Conservation (phyloP, 2,797 vertebrate species). For the Poecilia velifera region DNA sequence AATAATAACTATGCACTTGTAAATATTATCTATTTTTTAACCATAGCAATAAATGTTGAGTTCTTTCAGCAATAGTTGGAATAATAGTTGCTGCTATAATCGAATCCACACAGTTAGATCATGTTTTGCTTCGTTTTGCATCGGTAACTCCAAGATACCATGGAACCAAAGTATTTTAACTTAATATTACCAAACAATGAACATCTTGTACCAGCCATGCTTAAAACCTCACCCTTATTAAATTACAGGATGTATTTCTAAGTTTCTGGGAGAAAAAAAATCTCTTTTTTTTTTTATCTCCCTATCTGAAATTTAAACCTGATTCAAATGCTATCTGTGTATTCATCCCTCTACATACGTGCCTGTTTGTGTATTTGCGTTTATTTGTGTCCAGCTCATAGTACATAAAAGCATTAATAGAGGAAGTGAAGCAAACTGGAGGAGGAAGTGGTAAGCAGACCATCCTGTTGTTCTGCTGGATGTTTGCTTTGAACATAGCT, state of each 20-base stretch:
- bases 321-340: background rate
- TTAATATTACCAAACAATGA: background rate
- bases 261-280: background rate
- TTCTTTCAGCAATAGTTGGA: background rate
- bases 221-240: background rate
- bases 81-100: background rate
- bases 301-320: background rate
- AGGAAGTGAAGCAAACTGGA: conserved; percentile 70
- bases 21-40: background rate
- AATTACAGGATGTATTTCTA: background rate
- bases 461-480: conserved; percentile 76
- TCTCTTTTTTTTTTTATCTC: background rate
- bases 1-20: background rate
- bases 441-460: conserved; percentile 68
- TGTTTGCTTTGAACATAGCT: conserved; percentile 79
- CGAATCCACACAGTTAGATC: background rate
- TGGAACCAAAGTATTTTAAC: background rate
- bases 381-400: conserved; percentile 51
- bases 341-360: background rate
- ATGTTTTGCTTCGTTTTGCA: background rate
- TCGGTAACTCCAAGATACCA: background rate
- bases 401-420: conserved; percentile 69
- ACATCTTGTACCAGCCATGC: background rate
- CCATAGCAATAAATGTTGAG: background rate
- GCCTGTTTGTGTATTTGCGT: conserved; percentile 31